Percentiles rank a stretch among this genome's conserved stretches.
phyloP scores from a whole-genome alignment of 1,140 invertebrate species.

The Gryon sp. region DNA sequence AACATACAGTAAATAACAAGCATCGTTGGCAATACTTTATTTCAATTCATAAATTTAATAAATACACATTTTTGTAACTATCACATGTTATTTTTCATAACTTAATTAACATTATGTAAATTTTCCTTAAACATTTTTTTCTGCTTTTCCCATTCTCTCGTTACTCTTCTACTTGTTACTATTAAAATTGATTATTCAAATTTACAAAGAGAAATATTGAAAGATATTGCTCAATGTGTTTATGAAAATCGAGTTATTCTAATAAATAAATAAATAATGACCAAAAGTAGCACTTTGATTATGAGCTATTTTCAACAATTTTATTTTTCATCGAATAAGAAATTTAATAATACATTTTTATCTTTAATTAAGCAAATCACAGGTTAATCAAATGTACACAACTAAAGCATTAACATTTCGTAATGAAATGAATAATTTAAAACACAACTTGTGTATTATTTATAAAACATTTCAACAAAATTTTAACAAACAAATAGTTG shows the following conservation, averaged over 20 bases:
- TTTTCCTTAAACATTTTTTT: background rate
- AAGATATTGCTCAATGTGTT: background rate
- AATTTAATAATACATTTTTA: too few species aligned
- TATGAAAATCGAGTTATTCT: background rate
- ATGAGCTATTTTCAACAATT: conserved; percentile 1
- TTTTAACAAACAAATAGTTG: too few species aligned
- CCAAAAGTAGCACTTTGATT: conserved; percentile 12
- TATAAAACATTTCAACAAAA: too few species aligned
- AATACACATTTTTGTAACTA: conserved; percentile 35
- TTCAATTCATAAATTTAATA: conserved; percentile 31
- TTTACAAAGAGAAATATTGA: conserved; percentile 21
- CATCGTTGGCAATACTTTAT: conserved; percentile 26
- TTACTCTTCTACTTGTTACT: too few species aligned
- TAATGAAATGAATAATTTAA: too few species aligned
- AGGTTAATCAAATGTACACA: too few species aligned
- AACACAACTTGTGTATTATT: background rate
- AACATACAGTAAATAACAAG: too few species aligned
- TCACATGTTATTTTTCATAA: conserved; percentile 21
- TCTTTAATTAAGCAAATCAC: too few species aligned
- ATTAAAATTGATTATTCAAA: conserved; percentile 27
- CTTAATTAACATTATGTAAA: conserved; percentile 20
- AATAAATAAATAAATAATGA: conserved; percentile 55
- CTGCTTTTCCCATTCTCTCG: too few species aligned
- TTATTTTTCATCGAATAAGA: too few species aligned
- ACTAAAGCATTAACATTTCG: too few species aligned